phyloP scores from a whole-genome alignment of 2,888 invertebrate species.

The Leptinotarsa rubiginosa region DNA sequence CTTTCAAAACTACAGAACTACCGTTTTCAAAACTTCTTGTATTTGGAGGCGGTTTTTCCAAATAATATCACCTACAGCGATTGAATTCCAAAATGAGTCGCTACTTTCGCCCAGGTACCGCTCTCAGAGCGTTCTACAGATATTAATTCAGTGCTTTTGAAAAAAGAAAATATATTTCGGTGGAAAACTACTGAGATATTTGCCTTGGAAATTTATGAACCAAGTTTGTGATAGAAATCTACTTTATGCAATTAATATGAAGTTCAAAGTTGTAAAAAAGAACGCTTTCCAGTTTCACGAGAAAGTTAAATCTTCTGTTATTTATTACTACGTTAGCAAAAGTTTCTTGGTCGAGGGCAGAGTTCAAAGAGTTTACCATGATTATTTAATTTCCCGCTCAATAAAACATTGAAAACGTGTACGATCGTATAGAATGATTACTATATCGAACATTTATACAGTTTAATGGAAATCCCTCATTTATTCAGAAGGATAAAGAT shows the following conservation, averaged over 20 bases:
- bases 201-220: neutral
- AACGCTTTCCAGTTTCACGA: constrained; percentile 15
- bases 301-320: constrained; percentile 22
- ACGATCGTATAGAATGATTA: neutral
- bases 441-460: neutral
- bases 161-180: too few species aligned
- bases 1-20: too few species aligned
- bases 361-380: constrained; percentile 9
- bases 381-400: constrained; percentile 5
- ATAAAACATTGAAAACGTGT: neutral
- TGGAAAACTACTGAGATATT: neutral
- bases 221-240: neutral
- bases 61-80: too few species aligned
- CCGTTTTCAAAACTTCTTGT: too few species aligned
- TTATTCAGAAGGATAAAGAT: neutral
- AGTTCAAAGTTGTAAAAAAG: constrained; percentile 18
- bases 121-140: too few species aligned
- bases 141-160: too few species aligned
- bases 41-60: too few species aligned
- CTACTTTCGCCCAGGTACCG: too few species aligned
- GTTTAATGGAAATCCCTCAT: neutral
- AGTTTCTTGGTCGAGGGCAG: constrained; percentile 5
- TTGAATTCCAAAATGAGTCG: too few species aligned
- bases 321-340: constrained; percentile 17
- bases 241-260: constrained; percentile 21